Percentiles rank a stretch among this genome's conserved stretches.
Evolutionary conservation across 1,140 invertebrate species (phyloP).

Genomic region (Drepana arcuata): DNA sequence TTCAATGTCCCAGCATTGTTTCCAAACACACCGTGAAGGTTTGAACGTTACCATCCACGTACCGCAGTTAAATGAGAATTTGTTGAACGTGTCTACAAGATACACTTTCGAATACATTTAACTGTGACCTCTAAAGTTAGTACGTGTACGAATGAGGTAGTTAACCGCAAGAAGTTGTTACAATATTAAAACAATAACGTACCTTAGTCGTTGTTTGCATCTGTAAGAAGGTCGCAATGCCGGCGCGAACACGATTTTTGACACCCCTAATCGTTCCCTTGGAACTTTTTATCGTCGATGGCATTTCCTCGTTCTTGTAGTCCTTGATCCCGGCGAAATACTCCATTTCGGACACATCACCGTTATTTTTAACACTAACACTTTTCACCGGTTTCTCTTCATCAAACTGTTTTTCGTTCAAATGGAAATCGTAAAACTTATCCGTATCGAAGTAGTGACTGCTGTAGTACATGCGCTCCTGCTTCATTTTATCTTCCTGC

Average conservation of each 20-base stretch:
- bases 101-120: constrained; percentile 49
- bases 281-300: constrained; percentile 87
- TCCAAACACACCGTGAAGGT: constrained; percentile 25
- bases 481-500: constrained; percentile 69
- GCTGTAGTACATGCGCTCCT: constrained; percentile 67
- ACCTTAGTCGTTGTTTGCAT: constrained; percentile 78
- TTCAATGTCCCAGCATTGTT: constrained; percentile 20
- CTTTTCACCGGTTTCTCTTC: constrained; percentile 56
- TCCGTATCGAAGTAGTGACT: constrained; percentile 79
- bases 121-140: constrained; percentile 52
- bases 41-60: too few relatives aligned
- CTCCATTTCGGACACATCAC: constrained; percentile 73
- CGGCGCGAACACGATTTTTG: constrained; percentile 93
- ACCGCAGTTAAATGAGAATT: constrained; percentile 29
- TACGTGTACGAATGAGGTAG: constrained; percentile 34
- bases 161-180: constrained; percentile 3
- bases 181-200: constrained; percentile 25
- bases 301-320: constrained; percentile 75
- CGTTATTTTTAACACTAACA: constrained; percentile 58
- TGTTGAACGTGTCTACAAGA: too few relatives aligned
- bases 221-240: constrained; percentile 93
- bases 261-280: constrained; percentile 94
- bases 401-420: constrained; percentile 81
- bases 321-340: constrained; percentile 87
- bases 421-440: constrained; percentile 85